Percentiles rank a stretch among this genome's conserved stretches.
Conservation (phyloP, 2,113 vertebrate genomes). For the Eulemur rufifrons region DNA sequence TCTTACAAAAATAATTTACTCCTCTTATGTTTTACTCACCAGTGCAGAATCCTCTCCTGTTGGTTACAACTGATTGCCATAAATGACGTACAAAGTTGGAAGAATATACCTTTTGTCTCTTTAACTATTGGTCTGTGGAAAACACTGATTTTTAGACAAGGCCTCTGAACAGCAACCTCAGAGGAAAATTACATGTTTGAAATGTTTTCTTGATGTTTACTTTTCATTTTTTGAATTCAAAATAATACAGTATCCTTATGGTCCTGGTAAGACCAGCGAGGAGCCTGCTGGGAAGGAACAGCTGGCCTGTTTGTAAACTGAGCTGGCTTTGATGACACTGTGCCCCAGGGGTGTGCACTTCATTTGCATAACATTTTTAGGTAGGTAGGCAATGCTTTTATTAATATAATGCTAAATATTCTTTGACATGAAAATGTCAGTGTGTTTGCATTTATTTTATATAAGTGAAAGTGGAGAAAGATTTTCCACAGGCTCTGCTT, state of each 20-base stretch:
- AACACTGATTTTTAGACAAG: background rate
- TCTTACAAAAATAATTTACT: background rate
- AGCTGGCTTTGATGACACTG: background rate
- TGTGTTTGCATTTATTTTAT: background rate
- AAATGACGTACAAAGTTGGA: background rate
- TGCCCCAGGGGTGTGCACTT: fast-evolving
- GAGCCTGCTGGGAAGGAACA: background rate
- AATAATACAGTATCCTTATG: background rate
- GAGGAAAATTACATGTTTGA: background rate
- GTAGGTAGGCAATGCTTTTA: background rate
- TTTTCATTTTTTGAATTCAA: background rate
- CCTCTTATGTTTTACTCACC: background rate
- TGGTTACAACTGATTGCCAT: background rate
- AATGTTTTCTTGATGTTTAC: background rate
- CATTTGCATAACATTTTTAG: background rate
- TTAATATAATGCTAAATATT: background rate
- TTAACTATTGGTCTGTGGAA: background rate
- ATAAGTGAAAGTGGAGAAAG: background rate
- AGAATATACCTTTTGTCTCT: background rate
- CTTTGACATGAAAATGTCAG: background rate
- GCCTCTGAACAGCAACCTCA: background rate
- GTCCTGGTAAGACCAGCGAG: background rate
- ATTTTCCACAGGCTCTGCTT: background rate
- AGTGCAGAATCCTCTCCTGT: background rate
- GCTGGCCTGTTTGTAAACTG: background rate